These are phyloP conservation scores for Pygoscelis adeliae DNA, from an alignment of 2,113 vertebrate species.

Conservation along the genomic window DNA sequence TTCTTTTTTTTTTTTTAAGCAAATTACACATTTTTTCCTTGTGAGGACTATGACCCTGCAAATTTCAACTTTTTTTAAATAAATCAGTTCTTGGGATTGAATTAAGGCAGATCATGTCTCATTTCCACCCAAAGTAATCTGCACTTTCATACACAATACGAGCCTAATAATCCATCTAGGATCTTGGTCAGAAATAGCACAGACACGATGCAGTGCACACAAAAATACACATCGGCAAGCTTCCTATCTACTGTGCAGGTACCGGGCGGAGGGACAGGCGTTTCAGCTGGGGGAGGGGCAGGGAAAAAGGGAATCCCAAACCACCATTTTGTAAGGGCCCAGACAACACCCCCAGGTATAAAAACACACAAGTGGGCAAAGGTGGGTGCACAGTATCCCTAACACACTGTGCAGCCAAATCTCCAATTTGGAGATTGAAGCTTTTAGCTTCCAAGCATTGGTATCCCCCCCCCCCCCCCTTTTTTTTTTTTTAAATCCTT, in stretches of 20 bases:
- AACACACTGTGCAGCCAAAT: neutral
- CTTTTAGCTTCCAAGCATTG: neutral
- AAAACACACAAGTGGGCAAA: neutral
- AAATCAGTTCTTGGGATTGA: neutral
- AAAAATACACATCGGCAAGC: neutral
- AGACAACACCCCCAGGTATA: neutral
- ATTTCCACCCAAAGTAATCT: neutral
- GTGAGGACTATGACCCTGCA: neutral
- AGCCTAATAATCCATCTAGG: neutral
- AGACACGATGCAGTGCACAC: neutral
- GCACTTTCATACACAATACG: neutral
- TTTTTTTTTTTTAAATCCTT: neutral
- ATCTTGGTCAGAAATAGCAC: neutral
- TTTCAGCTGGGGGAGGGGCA: neutral
- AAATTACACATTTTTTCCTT: constrained; percentile 2
- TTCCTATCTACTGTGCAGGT: neutral
- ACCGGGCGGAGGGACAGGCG: neutral
- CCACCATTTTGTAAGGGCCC: neutral
- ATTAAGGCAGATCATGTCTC: neutral
- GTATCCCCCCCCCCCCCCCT: neutral
- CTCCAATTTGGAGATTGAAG: neutral
- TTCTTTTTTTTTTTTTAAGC: neutral
- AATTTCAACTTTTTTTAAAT: neutral
- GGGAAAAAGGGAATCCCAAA: neutral
- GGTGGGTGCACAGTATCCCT: neutral